Evolutionary conservation across 2,888 invertebrate genomes (phyloP).

Genomic region (Venustoraphidia nigricollis): DNA sequence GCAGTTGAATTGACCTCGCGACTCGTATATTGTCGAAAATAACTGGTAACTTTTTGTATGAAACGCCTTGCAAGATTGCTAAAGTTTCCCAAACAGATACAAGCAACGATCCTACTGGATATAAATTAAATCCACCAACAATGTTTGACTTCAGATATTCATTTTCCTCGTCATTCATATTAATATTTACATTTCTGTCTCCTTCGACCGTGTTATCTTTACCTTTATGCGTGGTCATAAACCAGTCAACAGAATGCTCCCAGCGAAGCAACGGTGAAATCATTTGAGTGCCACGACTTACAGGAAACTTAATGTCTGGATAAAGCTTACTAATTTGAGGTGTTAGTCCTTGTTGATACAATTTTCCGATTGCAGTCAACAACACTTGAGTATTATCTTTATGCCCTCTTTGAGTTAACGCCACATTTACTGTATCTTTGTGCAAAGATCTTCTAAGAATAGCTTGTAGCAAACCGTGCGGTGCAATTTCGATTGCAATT

Average conservation of each 20-base stretch:
- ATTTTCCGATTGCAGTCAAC: conserved; percentile 49
- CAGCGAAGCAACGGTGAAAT: no score
- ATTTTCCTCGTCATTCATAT: no score
- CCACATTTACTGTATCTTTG: conserved; percentile 51
- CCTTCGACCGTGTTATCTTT: no score
- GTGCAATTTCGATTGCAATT: conserved; percentile 75
- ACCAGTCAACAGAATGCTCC: no score
- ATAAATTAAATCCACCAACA: neutral
- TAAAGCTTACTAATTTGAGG: no score
- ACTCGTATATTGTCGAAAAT: neutral
- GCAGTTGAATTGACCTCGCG: neutral
- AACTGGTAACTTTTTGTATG: neutral
- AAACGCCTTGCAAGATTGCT: neutral
- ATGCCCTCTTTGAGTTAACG: conserved; percentile 57
- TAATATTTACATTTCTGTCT: no score
- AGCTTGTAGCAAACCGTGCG: conserved; percentile 77
- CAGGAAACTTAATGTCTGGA: no score
- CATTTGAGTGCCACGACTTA: no score
- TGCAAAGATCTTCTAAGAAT: conserved; percentile 64
- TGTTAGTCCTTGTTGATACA: no score
- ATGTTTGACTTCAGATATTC: neutral
- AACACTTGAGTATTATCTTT: conserved; percentile 46
- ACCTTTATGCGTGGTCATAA: no score
- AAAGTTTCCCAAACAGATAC: neutral
- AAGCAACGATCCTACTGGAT: neutral